phyloP scores from a whole-genome alignment of 2,797 vertebrate genomes.

The Microcaecilia unicolor region DNA sequence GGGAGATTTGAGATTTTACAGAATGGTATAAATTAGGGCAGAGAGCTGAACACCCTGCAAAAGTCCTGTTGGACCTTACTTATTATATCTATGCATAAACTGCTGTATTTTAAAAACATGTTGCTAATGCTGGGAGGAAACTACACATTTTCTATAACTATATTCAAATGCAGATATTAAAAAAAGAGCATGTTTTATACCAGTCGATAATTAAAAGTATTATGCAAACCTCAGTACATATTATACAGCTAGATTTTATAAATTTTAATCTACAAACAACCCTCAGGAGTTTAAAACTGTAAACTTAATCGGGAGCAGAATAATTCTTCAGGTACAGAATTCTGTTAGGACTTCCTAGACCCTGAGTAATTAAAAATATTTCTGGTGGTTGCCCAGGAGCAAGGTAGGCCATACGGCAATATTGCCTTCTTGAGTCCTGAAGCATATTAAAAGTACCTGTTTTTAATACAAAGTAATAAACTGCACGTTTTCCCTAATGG shows the following conservation, averaged over 20 bases:
- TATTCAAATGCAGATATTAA: too few species aligned
- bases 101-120: not conserved
- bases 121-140: too few species aligned
- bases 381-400: constrained; percentile 21
- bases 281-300: constrained; percentile 17
- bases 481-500: constrained; percentile 21
- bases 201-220: constrained; percentile 15
- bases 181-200: constrained; percentile 8
- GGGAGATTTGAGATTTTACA: too few species aligned
- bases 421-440: constrained; percentile 16
- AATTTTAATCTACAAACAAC: constrained; percentile 15
- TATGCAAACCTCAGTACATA: constrained; percentile 7
- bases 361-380: constrained; percentile 37
- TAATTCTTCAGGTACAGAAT: constrained; percentile 30
- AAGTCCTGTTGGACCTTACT: not conserved
- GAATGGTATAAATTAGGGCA: too few species aligned
- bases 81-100: not conserved
- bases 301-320: constrained; percentile 15
- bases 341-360: constrained; percentile 15
- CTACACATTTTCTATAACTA: too few species aligned
- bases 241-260: constrained; percentile 5
- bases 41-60: too few species aligned
- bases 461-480: constrained; percentile 35
- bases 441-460: constrained; percentile 19
- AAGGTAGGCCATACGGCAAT: constrained; percentile 11